Percentiles rank a stretch among this genome's conserved stretches.
Conservation (phyloP, 2,888 invertebrate species). For the Litoditis marina region DNA sequence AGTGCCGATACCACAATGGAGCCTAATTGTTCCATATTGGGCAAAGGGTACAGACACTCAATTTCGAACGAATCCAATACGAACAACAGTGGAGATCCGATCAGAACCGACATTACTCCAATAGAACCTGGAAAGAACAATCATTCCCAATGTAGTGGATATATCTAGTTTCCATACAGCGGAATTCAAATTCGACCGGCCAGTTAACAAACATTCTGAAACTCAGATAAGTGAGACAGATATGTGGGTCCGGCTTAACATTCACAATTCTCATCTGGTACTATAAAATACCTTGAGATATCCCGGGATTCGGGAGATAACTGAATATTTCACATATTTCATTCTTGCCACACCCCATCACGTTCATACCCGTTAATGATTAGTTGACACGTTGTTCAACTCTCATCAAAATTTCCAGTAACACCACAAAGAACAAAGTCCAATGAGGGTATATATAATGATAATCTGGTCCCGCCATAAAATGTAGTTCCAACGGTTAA, state of each 20-base stretch:
- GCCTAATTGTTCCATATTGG: constrained; percentile 75
- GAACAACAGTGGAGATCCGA: constrained; percentile 86
- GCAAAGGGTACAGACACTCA: constrained; percentile 79
- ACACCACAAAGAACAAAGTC: too few relatives aligned
- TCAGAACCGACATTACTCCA: constrained; percentile 81
- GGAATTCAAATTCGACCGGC: background rate
- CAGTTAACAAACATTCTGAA: background rate
- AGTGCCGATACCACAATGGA: constrained; percentile 34
- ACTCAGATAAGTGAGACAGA: background rate
- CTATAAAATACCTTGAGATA: too few relatives aligned
- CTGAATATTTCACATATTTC: too few relatives aligned
- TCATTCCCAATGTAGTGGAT: background rate
- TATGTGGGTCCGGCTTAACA: background rate
- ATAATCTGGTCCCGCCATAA: too few relatives aligned
- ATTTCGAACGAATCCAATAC: constrained; percentile 75
- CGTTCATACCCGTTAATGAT: too few relatives aligned
- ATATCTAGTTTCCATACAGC: background rate
- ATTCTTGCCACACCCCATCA: too few relatives aligned
- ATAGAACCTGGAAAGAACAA: constrained; percentile 75
- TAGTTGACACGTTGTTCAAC: too few relatives aligned
- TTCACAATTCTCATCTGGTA: too few relatives aligned
- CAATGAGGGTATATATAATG: too few relatives aligned
- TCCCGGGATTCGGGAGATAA: too few relatives aligned
- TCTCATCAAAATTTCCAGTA: too few relatives aligned
- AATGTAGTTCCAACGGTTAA: too few relatives aligned